phyloP scores from a whole-genome alignment of 1,140 invertebrate genomes.

The Drosophila serrata region DNA sequence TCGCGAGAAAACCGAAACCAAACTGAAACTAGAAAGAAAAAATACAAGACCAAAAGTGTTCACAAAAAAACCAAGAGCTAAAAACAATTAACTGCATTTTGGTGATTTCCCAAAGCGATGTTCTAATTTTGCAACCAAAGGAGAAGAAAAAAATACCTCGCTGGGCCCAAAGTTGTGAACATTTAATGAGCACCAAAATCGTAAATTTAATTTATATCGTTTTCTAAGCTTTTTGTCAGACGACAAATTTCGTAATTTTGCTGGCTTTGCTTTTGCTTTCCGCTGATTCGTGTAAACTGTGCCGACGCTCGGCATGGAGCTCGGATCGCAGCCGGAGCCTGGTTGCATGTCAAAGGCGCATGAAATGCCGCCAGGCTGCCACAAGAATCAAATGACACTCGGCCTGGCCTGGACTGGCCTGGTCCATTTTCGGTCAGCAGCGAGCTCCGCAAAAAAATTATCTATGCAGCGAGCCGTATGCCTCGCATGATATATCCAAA shows the following conservation, averaged over 20 bases:
- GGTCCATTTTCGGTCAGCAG: constrained; percentile 54
- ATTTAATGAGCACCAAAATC: constrained; percentile 83
- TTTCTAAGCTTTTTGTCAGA: constrained; percentile 78
- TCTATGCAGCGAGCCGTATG: constrained; percentile 26
- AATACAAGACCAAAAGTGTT: constrained; percentile 6
- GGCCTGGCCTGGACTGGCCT: constrained; percentile 34
- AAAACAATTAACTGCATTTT: constrained; percentile 76
- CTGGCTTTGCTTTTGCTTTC: constrained; percentile 24
- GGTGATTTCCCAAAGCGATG: constrained; percentile 75
- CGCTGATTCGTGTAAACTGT: constrained; percentile 70
- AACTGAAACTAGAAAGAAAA: constrained; percentile 4
- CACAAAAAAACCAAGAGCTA: constrained; percentile 24
- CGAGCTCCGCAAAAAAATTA: constrained; percentile 34
- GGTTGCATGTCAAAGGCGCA: constrained; percentile 80
- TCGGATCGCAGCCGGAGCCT: constrained; percentile 10
- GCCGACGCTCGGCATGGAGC: constrained; percentile 51
- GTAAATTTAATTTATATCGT: constrained; percentile 83
- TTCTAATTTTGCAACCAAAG: constrained; percentile 64
- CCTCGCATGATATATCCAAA: constrained; percentile 39
- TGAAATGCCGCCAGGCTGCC: constrained; percentile 66
- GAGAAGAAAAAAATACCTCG: constrained; percentile 5
- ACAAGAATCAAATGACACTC: constrained; percentile 64
- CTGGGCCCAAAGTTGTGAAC: constrained; percentile 61
- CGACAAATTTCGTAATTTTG: constrained; percentile 82
- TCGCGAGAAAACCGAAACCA: constrained; percentile 57